Percentiles rank a stretch among this genome's conserved stretches.
phyloP scores from a whole-genome alignment of 2,888 invertebrate genomes.

The Tigriopus californicus region DNA sequence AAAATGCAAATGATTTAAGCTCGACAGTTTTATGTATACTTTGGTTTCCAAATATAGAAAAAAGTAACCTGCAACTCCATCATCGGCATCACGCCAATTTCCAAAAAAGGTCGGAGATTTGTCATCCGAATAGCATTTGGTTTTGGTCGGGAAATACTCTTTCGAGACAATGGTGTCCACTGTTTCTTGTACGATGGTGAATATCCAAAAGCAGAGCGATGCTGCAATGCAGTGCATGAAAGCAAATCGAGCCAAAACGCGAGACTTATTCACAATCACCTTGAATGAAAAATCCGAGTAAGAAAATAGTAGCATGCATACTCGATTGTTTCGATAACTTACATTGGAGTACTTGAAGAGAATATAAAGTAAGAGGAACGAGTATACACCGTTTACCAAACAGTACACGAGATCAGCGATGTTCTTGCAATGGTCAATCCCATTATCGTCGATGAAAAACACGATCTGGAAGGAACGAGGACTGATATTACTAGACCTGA shows the following conservation, averaged over 20 bases:
- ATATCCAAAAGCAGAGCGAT: constrained; percentile 60
- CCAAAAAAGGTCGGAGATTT: constrained; percentile 17
- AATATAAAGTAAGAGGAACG: constrained; percentile 54
- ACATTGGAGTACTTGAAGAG: constrained; percentile 61
- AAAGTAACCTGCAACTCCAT: not conserved
- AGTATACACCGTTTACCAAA: constrained; percentile 48
- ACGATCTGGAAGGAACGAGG: too few relatives aligned
- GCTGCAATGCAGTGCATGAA: constrained; percentile 62
- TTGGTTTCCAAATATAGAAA: too few relatives aligned
- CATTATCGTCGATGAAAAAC: not conserved
- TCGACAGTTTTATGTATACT: too few relatives aligned
- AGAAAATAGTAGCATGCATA: too few relatives aligned
- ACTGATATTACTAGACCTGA: too few relatives aligned
- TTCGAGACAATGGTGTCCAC: constrained; percentile 37
- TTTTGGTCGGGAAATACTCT: constrained; percentile 4
- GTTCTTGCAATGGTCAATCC: constrained; percentile 40
- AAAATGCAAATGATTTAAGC: too few relatives aligned
- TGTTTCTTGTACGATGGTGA: constrained; percentile 52
- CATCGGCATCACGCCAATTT: constrained; percentile 16
- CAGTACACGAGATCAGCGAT: constrained; percentile 41
- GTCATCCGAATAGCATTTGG: constrained; percentile 15
- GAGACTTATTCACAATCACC: constrained; percentile 37
- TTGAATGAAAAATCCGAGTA: constrained; percentile 37
- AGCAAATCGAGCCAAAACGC: constrained; percentile 44
- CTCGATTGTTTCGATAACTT: too few relatives aligned